Evolutionary conservation across 2,888 invertebrate genomes (phyloP).

Genomic region (Leucania comma): DNA sequence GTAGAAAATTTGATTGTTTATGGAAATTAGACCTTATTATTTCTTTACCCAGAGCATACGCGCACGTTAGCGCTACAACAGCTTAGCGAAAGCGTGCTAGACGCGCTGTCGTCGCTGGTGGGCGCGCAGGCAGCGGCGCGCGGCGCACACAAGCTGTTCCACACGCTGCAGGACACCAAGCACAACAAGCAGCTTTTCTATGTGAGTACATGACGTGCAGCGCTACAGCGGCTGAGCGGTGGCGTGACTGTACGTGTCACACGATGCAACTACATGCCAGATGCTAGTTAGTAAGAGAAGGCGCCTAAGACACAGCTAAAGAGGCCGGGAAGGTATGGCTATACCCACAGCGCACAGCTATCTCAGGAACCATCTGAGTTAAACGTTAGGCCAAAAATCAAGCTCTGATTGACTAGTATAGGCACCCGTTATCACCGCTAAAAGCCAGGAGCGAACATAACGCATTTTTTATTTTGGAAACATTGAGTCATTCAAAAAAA

Average conservation of each 20-base stretch:
- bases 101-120: constrained; percentile 92
- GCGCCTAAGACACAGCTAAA: no score
- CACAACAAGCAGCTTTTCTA: constrained; percentile 98
- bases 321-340: no score
- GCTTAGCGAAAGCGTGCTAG: constrained; percentile 91
- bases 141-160: constrained; percentile 96
- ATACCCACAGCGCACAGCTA: background rate
- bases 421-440: background rate
- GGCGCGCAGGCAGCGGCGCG: constrained; percentile 96
- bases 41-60: constrained; percentile 89
- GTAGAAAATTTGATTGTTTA: background rate
- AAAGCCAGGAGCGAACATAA: background rate
- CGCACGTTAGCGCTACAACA: constrained; percentile 93
- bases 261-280: no score
- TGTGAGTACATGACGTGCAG: constrained; percentile 91
- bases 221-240: constrained; percentile 92
- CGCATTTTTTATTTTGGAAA: background rate
- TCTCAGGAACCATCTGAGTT: background rate
- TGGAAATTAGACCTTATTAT: background rate
- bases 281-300: no score
- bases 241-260: constrained; percentile 78
- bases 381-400: background rate
- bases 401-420: background rate
- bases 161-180: constrained; percentile 95
- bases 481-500: background rate